These are phyloP conservation scores for Elachura formosa DNA, from an alignment of 2,113 vertebrate genomes.

Conservation along the genomic window DNA sequence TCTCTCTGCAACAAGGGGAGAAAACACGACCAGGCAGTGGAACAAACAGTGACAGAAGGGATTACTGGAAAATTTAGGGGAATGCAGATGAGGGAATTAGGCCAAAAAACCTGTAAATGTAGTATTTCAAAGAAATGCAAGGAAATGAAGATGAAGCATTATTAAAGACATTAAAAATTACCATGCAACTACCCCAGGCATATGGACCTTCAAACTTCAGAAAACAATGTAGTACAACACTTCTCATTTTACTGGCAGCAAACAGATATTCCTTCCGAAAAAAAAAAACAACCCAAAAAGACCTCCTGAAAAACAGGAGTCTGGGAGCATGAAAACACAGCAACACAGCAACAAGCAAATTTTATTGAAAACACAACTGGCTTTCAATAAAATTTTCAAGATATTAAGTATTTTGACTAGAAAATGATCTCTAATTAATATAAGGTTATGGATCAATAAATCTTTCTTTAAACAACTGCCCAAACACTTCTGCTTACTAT, in stretches of 20 bases:
- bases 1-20: neutral
- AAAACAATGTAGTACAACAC: neutral
- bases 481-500: neutral
- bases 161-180: neutral
- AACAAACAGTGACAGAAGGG: neutral
- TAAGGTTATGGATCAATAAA: neutral
- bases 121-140: neutral
- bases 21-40: neutral
- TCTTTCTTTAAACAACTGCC: neutral
- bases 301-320: neutral
- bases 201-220: neutral
- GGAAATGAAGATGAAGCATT: neutral
- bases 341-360: neutral
- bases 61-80: neutral
- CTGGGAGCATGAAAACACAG: neutral
- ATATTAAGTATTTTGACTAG: neutral
- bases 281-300: too few relatives aligned
- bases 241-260: neutral
- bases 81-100: neutral
- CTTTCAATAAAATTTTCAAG: neutral
- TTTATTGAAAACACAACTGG: rapidly evolving
- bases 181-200: neutral
- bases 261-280: neutral
- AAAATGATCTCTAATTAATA: neutral
- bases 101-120: neutral